Evolutionary conservation across 2,888 invertebrate genomes (phyloP).

Genomic region (Deladenus siricidicola): DNA sequence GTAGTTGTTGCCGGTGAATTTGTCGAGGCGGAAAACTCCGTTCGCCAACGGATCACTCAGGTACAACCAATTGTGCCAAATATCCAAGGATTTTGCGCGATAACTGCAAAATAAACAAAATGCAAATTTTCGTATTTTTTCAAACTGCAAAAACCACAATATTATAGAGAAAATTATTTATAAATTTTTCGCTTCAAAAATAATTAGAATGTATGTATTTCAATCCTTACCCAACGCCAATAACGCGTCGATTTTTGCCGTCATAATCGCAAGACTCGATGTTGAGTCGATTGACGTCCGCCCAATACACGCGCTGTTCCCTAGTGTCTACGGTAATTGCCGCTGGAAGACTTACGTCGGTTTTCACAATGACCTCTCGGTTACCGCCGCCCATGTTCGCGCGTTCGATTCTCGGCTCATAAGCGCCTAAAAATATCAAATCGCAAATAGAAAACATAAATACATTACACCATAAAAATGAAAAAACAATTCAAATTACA

Average conservation of each 20-base stretch:
- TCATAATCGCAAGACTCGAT: conserved; percentile 84
- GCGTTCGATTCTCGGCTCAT: conserved; percentile 68
- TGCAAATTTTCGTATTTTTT: not conserved
- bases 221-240: conserved; percentile 25
- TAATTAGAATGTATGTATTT: not conserved
- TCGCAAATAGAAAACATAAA: too few species aligned
- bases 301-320: conserved; percentile 78
- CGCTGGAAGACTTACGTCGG: conserved; percentile 84
- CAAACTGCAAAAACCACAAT: too few species aligned
- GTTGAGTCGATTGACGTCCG: conserved; percentile 77
- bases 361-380: conserved; percentile 69
- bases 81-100: conserved; percentile 49
- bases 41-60: conserved; percentile 52
- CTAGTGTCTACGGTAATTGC: conserved; percentile 91
- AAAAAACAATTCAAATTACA: not conserved
- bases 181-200: too few species aligned
- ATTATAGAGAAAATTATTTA: too few species aligned
- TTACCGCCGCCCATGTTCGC: conserved; percentile 89
- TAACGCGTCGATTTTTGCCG: conserved; percentile 65
- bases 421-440: conserved; percentile 34
- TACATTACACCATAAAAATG: too few species aligned
- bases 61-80: conserved; percentile 52
- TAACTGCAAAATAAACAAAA: conserved; percentile 39
- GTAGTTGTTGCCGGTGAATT: conserved; percentile 83
- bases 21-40: conserved; percentile 90